Evolutionary conservation across 2,113 vertebrate genomes (phyloP).

Genomic region (Tachysurus vachellii): DNA sequence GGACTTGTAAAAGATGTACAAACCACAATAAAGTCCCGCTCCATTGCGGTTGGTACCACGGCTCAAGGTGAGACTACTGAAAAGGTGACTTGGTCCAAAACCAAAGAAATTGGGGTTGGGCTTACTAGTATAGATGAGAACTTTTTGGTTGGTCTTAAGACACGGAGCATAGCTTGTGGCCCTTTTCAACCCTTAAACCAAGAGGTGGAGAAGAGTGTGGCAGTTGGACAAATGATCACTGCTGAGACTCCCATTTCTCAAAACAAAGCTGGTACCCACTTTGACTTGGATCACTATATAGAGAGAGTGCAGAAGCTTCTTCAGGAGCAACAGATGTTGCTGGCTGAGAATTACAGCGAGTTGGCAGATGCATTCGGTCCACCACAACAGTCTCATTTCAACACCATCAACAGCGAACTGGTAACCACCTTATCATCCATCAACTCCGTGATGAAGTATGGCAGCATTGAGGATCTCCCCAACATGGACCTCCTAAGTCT

Average conservation of each 20-base stretch:
- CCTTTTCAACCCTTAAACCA: constrained; percentile 68
- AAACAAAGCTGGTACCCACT: constrained; percentile 61
- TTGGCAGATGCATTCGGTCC: constrained; percentile 92
- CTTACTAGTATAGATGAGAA: constrained; percentile 83
- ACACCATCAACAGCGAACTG: constrained; percentile 91
- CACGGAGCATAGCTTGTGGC: constrained; percentile 90
- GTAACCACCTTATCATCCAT: constrained; percentile 91
- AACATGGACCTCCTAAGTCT: constrained; percentile 69
- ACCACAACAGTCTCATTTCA: constrained; percentile 86
- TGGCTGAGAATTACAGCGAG: constrained; percentile 94
- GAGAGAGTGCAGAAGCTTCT: constrained; percentile 91
- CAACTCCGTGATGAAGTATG: constrained; percentile 87
- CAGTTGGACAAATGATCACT: constrained; percentile 67
- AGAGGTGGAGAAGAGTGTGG: constrained; percentile 67
- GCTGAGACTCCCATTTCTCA: constrained; percentile 24
- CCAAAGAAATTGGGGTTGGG: constrained; percentile 87
- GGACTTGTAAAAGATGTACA: constrained; percentile 85
- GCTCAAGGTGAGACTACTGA: constrained; percentile 65
- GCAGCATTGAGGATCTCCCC: constrained; percentile 79
- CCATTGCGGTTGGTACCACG: constrained; percentile 84
- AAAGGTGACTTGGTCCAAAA: constrained; percentile 75
- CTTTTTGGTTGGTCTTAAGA: constrained; percentile 90
- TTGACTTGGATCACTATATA: constrained; percentile 89
- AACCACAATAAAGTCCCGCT: constrained; percentile 73
- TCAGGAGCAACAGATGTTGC: constrained; percentile 90